These are phyloP conservation scores for Andrena fulva DNA, from an alignment of 2,888 invertebrate species.

Conservation along the genomic window DNA sequence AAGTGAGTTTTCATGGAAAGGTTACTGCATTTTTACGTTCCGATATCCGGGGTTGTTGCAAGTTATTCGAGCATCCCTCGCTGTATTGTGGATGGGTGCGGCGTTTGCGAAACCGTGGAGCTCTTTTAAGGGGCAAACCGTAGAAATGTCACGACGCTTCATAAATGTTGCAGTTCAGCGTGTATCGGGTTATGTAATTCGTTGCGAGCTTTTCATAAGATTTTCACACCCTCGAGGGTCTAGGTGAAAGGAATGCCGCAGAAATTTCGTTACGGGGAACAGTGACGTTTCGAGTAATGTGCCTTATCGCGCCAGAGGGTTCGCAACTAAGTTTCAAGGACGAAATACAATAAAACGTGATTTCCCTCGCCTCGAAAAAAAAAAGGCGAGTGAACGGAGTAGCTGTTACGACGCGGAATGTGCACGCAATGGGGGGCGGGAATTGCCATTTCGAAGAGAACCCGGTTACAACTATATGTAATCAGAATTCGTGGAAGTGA, in stretches of 20 bases:
- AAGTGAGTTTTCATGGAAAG: too few relatives aligned
- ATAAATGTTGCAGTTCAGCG: too few relatives aligned
- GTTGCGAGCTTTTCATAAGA: neutral
- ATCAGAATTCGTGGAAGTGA: constrained; percentile 8
- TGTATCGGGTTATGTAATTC: too few relatives aligned
- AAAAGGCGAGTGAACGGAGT: neutral
- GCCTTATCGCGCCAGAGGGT: neutral
- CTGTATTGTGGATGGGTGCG: too few relatives aligned
- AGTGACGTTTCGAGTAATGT: neutral
- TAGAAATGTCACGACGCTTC: too few relatives aligned
- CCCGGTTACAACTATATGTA: neutral
- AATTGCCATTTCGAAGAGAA: neutral
- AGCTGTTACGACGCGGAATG: neutral
- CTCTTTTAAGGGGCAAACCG: too few relatives aligned
- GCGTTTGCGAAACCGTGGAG: too few relatives aligned
- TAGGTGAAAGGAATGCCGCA: neutral
- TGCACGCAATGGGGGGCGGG: neutral
- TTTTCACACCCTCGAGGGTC: neutral
- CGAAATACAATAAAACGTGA: neutral
- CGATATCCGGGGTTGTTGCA: too few relatives aligned
- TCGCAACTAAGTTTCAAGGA: neutral
- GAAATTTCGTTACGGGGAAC: neutral
- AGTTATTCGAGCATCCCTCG: too few relatives aligned
- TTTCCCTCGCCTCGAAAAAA: neutral
- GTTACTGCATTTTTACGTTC: too few relatives aligned